Percentiles rank a stretch among this genome's conserved stretches.
Evolutionary conservation across 2,797 vertebrate species (phyloP).

Genomic region (Esox masquinongy): DNA sequence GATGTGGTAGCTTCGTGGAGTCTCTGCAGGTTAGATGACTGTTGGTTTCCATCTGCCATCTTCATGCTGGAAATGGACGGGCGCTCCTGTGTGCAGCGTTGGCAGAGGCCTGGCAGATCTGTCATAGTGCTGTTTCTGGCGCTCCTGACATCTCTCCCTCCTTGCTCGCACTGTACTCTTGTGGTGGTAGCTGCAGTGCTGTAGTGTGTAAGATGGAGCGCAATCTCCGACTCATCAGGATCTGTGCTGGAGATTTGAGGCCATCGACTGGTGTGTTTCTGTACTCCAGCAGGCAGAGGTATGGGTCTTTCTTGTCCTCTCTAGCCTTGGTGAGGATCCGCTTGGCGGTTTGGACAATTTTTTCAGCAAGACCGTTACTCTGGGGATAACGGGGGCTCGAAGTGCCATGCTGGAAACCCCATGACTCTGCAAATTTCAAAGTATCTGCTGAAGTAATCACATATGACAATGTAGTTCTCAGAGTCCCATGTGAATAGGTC

Average conservation of each 20-base stretch:
- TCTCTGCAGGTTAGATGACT: no score
- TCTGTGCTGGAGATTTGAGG: slow-evolving; percentile 17
- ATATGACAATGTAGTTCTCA: slow-evolving; percentile 14
- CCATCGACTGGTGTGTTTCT: slow-evolving; percentile 12
- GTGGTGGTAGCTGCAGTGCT: slow-evolving; percentile 7
- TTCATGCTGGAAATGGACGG: no score
- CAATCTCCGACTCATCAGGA: slow-evolving; percentile 19
- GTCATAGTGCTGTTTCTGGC: no score
- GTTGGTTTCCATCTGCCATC: no score
- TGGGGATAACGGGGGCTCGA: slow-evolving; percentile 5
- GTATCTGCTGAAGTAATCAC: slow-evolving; percentile 31
- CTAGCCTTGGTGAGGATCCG: slow-evolving; percentile 4
- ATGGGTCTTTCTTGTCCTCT: slow-evolving; percentile 4
- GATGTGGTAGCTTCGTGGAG: no score
- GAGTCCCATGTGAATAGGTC: no score
- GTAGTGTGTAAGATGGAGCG: background rate
- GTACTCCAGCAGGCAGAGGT: slow-evolving; percentile 15
- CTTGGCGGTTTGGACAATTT: slow-evolving; percentile 20
- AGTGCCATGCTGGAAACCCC: background rate
- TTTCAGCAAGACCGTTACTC: slow-evolving; percentile 16
- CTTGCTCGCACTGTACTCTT: no score
- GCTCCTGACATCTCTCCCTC: no score
- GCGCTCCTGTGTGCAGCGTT: no score
- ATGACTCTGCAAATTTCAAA: slow-evolving; percentile 20
- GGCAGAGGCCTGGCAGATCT: no score